Conservation (phyloP, 1,140 invertebrate genomes). For the Apis florea region DNA sequence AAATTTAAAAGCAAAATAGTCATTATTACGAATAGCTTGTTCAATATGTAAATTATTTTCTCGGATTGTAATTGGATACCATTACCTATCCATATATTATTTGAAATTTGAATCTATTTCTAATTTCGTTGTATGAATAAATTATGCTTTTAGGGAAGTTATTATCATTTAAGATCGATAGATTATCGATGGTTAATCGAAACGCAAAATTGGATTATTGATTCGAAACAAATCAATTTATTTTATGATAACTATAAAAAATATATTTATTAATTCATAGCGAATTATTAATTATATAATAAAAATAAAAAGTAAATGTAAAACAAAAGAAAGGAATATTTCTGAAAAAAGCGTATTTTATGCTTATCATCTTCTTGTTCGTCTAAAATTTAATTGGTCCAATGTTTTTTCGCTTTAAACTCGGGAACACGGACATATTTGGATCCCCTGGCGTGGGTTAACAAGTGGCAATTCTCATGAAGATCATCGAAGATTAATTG, state of each 20-base stretch:
- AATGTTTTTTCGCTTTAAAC: conserved; percentile 36
- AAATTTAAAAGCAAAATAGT: conserved; percentile 9
- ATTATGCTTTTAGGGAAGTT: neutral
- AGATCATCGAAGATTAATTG: conserved; percentile 43
- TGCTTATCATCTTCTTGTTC: conserved; percentile 22
- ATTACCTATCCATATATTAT: conserved; percentile 2
- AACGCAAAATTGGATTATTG: neutral
- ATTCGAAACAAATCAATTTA: conserved; percentile 6
- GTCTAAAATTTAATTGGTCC: conserved; percentile 51
- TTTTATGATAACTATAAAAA: neutral
- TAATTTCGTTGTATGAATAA: conserved; percentile 23
- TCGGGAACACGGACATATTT: conserved; percentile 55
- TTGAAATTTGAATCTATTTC: conserved; percentile 34
- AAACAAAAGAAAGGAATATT: neutral
- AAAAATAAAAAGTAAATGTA: neutral
- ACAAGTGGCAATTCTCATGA: conserved; percentile 26
- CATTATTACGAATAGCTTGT: neutral
- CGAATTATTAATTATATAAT: no score
- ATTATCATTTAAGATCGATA: neutral
- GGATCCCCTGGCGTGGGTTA: conserved; percentile 61
- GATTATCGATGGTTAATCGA: neutral
- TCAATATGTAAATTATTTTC: conserved; percentile 34
- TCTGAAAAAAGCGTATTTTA: neutral
- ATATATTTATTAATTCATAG: neutral
- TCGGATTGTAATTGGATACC: neutral